These are phyloP conservation scores for Cheirogaleus major DNA, from an alignment of 2,797 vertebrate genomes.

Conservation along the genomic window DNA sequence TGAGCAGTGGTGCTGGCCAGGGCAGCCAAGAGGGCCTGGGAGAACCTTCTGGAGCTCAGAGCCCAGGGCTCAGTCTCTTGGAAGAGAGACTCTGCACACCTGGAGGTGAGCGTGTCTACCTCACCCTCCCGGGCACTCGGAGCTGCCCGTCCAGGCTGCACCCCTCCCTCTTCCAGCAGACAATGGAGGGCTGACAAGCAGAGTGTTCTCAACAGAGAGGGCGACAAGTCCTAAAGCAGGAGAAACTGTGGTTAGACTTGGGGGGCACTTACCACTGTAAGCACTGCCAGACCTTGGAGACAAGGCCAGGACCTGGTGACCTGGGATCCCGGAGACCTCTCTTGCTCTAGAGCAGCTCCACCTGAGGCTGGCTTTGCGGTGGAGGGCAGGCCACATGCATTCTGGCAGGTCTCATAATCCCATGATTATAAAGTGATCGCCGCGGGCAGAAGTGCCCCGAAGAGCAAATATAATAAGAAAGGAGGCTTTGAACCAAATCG, in stretches of 20 bases:
- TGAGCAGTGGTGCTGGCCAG: accelerated
- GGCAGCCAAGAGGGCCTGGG: accelerated
- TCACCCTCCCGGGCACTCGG: background rate
- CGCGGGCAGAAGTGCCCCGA: accelerated
- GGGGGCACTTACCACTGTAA: background rate
- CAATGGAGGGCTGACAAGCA: accelerated
- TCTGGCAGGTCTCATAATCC: no score
- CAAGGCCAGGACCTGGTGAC: background rate
- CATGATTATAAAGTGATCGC: background rate
- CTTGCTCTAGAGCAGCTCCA: background rate
- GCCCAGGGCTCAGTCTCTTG: accelerated
- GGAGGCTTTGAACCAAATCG: constrained; percentile 23
- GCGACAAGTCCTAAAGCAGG: background rate
- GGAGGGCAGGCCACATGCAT: accelerated
- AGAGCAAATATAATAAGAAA: background rate
- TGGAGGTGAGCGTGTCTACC: background rate
- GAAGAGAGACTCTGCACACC: background rate
- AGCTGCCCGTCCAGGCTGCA: background rate
- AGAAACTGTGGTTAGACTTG: background rate
- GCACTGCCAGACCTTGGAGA: accelerated
- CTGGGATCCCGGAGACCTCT: background rate
- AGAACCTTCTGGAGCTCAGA: background rate
- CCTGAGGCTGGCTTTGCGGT: accelerated
- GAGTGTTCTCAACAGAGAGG: background rate
- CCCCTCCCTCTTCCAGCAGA: accelerated